Evolutionary conservation across 2,888 invertebrate species (phyloP), one percentile per base, ranked within the genome.

Genomic region (Aplocera efformata): DNA sequence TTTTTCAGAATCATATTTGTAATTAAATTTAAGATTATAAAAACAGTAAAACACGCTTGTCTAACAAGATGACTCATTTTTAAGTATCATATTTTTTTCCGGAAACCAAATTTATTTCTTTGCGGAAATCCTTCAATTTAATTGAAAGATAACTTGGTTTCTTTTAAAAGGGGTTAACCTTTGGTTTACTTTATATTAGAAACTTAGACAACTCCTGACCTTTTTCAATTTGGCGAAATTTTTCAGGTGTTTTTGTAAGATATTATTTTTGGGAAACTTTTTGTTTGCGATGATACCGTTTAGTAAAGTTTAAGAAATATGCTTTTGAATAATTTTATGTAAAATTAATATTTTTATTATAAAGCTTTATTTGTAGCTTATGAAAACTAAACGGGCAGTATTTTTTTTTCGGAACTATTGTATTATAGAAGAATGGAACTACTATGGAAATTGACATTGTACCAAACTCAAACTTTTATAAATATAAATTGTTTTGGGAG

Each of bases 81-180:
- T 17, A 17, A 17, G 5, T 17, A 17, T 17, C 13, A 17, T 2
- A 17, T 17, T 32, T 53, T 38, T 31, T 28, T 33, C 47, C 35
- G 38, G 48, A 45, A 52, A 49, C 50, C 48, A 47, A 42, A 42
- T 33, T 42, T 47, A 47, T 33, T 55, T 50, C 46, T 52, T 21
- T 41, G 24, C 50, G 49, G 61, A 65, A 67, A 64, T 66, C 60
- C 72, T 74, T 62, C 42, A 67, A 65, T 54, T 71, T 82, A 83
- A 85, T 86, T 72, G 72, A 85, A 86, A 85, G 79, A 85, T 76
- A 85, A 85, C 85, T 73, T 47, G 39, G 50, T 42, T 73, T 72
- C 60, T 59, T 55, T 66, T 71, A 79, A 77, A 79, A 68, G 72
- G 72, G 79, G 82, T 68, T 55, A 61, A 64, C 64, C 60, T 65